Evolutionary conservation across 2,113 vertebrate species (phyloP).

Genomic region (Lycaon pictus): DNA sequence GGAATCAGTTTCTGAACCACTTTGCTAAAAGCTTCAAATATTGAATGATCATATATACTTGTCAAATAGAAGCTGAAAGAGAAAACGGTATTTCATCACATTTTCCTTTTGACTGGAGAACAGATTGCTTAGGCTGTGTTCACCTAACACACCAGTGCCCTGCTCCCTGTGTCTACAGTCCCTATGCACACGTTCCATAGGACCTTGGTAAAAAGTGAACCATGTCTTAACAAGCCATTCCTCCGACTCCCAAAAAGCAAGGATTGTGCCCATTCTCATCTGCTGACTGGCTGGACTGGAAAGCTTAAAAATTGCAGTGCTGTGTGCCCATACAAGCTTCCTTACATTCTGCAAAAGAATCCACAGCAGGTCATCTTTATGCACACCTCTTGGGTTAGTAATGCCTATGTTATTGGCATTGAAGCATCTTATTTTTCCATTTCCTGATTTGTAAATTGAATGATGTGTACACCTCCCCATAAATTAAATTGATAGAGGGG

Average conservation of each 20-base stretch:
- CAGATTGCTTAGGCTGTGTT: background rate
- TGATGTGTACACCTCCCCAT: background rate
- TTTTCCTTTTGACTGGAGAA: slow-evolving; percentile 76
- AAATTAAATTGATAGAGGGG: background rate
- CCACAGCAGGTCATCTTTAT: background rate
- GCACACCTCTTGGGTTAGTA: background rate
- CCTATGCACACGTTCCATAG: background rate
- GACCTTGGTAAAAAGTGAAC: background rate
- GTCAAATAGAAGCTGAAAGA: slow-evolving; percentile 94
- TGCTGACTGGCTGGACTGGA: background rate
- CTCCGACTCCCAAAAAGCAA: background rate
- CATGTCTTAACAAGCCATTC: background rate
- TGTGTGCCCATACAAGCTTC: background rate
- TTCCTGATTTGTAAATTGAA: slow-evolving; percentile 20
- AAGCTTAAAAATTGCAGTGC: background rate
- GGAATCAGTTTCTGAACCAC: slow-evolving; percentile 96
- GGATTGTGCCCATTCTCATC: background rate
- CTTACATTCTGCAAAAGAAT: background rate
- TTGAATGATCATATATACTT: slow-evolving; percentile 96
- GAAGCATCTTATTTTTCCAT: background rate
- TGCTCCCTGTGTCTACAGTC: background rate
- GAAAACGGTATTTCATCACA: slow-evolving; percentile 78
- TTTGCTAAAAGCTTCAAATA: slow-evolving; percentile 96
- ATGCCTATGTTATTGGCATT: background rate
- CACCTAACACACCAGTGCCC: background rate